Evolutionary conservation across 2,888 invertebrate genomes (phyloP).

Genomic region (Mimachlamys varia): DNA sequence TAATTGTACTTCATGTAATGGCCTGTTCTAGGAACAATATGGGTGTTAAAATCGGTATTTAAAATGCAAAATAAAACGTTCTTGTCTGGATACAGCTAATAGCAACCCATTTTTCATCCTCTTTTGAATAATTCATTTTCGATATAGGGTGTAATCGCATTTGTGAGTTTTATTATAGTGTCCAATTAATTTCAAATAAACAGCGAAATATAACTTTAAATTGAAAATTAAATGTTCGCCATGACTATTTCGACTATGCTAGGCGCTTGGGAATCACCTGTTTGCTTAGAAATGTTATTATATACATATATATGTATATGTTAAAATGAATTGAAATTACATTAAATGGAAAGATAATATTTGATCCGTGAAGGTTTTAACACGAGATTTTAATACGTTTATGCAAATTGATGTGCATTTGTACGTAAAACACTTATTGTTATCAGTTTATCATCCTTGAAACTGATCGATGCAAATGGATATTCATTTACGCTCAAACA

Average conservation of each 20-base stretch:
- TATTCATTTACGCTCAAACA: no score
- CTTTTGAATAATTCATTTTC: neutral
- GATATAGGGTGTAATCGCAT: neutral
- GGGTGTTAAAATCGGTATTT: neutral
- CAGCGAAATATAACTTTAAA: neutral
- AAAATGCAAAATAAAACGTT: slow-evolving; percentile 1
- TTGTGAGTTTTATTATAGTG: neutral
- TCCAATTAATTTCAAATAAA: neutral
- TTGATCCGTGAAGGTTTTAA: neutral
- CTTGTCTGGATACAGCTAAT: neutral
- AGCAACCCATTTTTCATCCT: neutral
- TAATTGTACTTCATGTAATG: neutral
- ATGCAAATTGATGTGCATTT: neutral
- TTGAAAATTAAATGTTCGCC: neutral
- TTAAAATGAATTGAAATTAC: neutral
- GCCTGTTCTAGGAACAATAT: neutral
- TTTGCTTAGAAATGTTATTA: neutral
- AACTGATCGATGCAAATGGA: no score
- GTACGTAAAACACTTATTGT: neutral
- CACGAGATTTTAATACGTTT: neutral
- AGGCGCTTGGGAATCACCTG: neutral
- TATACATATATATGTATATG: neutral
- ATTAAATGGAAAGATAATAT: neutral
- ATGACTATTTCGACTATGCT: neutral
- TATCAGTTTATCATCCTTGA: neutral